A percentile compares a stretch with the other conserved stretches of the same genome.
phyloP scores from a whole-genome alignment of 1,140 invertebrate genomes.

The Musca vetustissima region DNA sequence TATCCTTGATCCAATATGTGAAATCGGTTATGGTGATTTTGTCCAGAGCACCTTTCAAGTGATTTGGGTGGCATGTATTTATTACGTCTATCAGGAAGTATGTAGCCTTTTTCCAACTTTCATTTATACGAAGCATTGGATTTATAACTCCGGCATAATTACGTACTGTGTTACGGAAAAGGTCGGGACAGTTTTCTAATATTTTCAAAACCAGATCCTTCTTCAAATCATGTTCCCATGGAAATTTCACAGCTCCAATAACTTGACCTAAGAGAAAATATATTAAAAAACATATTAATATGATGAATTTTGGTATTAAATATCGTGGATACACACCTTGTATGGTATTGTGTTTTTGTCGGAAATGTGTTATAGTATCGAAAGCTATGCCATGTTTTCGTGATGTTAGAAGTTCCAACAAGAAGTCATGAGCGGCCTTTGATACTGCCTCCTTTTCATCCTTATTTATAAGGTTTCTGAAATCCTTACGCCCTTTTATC shows the following conservation, averaged over 20 bases:
- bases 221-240: conserved; percentile 59
- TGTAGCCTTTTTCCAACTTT: conserved; percentile 27
- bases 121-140: conserved; percentile 18
- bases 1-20: conserved; percentile 46
- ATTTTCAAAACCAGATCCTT: conserved; percentile 68
- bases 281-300: not conserved
- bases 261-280: conserved; percentile 29
- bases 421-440: conserved; percentile 64
- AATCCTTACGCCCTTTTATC: not conserved
- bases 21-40: conserved; percentile 50
- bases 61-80: conserved; percentile 40
- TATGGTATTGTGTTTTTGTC: conserved; percentile 44
- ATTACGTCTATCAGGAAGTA: conserved; percentile 41
- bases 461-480: conserved; percentile 47
- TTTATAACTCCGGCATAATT: conserved; percentile 35
- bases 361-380: conserved; percentile 44
- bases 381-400: conserved; percentile 65
- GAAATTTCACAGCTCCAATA: conserved; percentile 34
- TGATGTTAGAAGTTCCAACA: conserved; percentile 69
- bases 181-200: conserved; percentile 69
- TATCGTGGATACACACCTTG: conserved; percentile 35
- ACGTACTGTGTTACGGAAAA: conserved; percentile 65
- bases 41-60: conserved; percentile 45
- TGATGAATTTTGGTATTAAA: not conserved
- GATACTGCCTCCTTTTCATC: conserved; percentile 61